Percentiles rank a stretch among this genome's conserved stretches.
Conservation (phyloP, 1,140 invertebrate species). For the Fragariocoptes setiger region DNA sequence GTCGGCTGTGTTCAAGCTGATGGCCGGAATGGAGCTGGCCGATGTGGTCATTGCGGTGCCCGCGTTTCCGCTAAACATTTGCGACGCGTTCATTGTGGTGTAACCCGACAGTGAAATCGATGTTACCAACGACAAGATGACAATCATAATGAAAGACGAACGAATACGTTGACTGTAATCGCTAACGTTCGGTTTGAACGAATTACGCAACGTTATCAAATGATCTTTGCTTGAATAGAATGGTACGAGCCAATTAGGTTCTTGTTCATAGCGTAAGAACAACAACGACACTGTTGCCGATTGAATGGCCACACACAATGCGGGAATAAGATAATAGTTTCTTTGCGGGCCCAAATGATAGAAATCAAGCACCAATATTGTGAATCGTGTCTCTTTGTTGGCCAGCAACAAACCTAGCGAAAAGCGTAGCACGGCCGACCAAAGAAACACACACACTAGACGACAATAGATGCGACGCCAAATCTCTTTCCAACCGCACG, state of each 20-base stretch:
- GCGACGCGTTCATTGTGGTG: neutral
- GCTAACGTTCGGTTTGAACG: conserved; percentile 2
- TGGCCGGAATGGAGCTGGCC: conserved; percentile 1
- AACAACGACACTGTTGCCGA: conserved; percentile 4
- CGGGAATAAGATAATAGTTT: conserved; percentile 10
- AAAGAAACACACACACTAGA: conserved; percentile 8
- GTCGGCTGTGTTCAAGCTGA: conserved; percentile 4
- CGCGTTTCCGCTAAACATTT: neutral
- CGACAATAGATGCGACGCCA: conserved; percentile 10
- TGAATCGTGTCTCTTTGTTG: no score
- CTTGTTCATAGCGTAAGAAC: conserved; percentile 9
- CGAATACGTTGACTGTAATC: conserved; percentile 1
- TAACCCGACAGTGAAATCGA: conserved; percentile 1
- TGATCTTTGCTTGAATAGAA: conserved; percentile 8
- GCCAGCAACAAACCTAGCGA: conserved; percentile 9
- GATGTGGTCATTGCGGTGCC: neutral
- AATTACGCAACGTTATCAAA: neutral
- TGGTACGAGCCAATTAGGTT: conserved; percentile 8
- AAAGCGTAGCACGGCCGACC: conserved; percentile 8
- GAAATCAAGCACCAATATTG: conserved; percentile 8
- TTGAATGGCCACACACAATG: conserved; percentile 6
- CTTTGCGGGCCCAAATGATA: conserved; percentile 1
- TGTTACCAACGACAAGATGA: conserved; percentile 1
- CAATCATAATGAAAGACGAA: conserved; percentile 1
- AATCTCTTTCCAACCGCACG: no score